Percentiles rank a stretch among this genome's conserved stretches.
Evolutionary conservation across 2,113 vertebrate species (phyloP).

Genomic region (Pomatorhinus ruficollis): DNA sequence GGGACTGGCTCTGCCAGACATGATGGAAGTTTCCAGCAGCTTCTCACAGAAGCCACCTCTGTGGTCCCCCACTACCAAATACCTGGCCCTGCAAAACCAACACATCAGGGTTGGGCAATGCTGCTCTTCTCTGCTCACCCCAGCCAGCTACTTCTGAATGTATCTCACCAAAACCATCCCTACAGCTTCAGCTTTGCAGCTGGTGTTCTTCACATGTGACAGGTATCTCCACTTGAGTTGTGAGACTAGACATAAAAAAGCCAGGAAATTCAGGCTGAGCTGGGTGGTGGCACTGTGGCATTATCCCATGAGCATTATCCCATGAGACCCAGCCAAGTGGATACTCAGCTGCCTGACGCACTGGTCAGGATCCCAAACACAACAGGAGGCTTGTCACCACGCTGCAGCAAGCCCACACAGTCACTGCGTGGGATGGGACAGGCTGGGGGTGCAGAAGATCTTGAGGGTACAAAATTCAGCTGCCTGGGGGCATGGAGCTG

Average conservation of each 20-base stretch:
- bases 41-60: background rate
- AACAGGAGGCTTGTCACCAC: background rate
- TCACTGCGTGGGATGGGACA: background rate
- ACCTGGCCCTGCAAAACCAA: background rate
- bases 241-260: background rate
- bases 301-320: background rate
- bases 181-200: background rate
- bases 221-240: background rate
- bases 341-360: accelerated
- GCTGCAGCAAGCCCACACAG: background rate
- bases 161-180: background rate
- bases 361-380: background rate
- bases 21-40: background rate
- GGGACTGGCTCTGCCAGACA: background rate
- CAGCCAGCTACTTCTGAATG: background rate
- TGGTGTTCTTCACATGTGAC: accelerated
- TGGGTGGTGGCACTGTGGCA: background rate
- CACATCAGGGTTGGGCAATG: background rate
- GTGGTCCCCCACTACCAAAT: accelerated
- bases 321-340: background rate
- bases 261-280: background rate
- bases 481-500: background rate
- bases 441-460: background rate
- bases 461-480: background rate
- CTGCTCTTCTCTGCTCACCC: background rate